phyloP scores from a whole-genome alignment of 2,797 vertebrate genomes.

The Gambusia yucatana region DNA sequence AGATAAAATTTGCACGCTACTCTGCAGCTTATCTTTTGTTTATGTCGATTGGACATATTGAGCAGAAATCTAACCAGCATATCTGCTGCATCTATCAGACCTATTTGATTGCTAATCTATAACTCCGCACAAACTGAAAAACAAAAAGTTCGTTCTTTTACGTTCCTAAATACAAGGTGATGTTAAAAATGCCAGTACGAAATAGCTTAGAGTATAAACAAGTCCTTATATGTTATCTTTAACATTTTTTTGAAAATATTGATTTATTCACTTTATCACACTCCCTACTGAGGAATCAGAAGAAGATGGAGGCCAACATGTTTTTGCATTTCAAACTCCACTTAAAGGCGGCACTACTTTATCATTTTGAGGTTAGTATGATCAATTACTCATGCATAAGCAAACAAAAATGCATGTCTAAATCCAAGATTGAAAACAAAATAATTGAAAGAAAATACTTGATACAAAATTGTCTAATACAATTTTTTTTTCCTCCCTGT shows the following conservation, averaged over 20 bases:
- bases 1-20: constrained; percentile 18
- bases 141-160: neutral
- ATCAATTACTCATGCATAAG: neutral
- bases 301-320: neutral
- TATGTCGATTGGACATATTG: constrained; percentile 15
- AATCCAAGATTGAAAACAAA: neutral
- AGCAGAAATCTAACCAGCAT: constrained; percentile 7
- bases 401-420: neutral
- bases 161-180: neutral
- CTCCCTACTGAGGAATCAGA: neutral
- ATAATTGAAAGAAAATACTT: neutral
- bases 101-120: neutral
- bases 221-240: neutral
- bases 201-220: neutral
- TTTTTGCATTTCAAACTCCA: neutral
- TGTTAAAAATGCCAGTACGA: neutral
- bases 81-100: constrained; percentile 12
- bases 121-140: neutral
- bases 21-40: constrained; percentile 7
- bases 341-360: neutral
- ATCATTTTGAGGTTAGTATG: neutral
- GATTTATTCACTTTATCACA: neutral
- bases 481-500: neutral
- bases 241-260: neutral
- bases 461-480: neutral